Base-by-base conservation (phyloP, 2,888 invertebrate genomes). In the Caenorhabditis zanzibari region DNA sequence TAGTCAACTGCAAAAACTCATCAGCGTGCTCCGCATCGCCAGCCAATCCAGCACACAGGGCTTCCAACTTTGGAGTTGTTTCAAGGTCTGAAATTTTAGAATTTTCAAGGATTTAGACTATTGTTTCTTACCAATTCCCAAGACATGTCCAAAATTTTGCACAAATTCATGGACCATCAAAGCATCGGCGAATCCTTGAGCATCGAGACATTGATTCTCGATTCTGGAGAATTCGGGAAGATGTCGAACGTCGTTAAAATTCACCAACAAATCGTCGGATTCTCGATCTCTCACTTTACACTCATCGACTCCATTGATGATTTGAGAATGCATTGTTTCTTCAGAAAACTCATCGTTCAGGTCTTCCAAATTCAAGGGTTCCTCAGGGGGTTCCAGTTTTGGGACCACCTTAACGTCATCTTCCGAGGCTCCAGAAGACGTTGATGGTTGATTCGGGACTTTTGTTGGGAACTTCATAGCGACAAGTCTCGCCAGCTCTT, bases 121-220 rank as follows among this genome's bases (percentile, higher is more conserved):
- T 0, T 2, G 14, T 35, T 10, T 26, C 95, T 94, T 92, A 96
- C 96, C 96, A 91, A 98, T 96, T 73, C 97, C 97, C 1, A 98
- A 94, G 0, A 96, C 96, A 93, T 96, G 96, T 9, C 96, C 96
- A 92, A 98, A 98, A 93, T 97, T 98, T 91, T 97, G 96, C 87
- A 98, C 94, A 93, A 98, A 98, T 94, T 98, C 98, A 92, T 96
- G 96, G n/a, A 96, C 96, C 95, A 98, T 97, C 26, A 98, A 94
- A 56, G 96, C 94, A 93, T 98, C 96, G 0, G 96, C 96, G 94
- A 97, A 96, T 0, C 97, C 97, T 92, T 96, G 95, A 0, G 96
- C 97, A 0, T 96, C 94, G 69, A 98, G 93, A 91, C 95, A 95
- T 74, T 96, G 94, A 1, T 96, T 96, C 0, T 95, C 95, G 88